Conservation (phyloP, 2,797 vertebrate genomes). For the Hybognathus amarus region DNA sequence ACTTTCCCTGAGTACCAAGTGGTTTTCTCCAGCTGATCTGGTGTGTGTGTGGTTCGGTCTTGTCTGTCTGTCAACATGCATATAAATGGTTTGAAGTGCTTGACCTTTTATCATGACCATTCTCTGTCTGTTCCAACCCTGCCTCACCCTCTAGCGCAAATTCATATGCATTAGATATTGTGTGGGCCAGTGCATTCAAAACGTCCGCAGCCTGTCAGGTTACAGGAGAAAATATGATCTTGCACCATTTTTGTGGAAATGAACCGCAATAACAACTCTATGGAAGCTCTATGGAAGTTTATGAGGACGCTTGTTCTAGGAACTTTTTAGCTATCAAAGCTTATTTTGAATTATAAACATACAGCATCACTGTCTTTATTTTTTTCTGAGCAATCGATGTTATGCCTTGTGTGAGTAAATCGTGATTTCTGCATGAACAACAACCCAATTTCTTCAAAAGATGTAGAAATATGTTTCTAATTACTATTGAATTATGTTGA, state of each 20-base stretch:
- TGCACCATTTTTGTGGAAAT: constrained; percentile 15
- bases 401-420: background rate
- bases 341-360: background rate
- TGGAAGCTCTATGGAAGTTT: background rate
- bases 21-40: constrained; percentile 7
- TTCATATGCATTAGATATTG: constrained; percentile 58
- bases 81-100: constrained; percentile 46
- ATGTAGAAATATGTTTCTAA: background rate
- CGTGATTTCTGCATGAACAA: background rate
- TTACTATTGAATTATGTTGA: background rate
- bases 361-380: background rate
- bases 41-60: background rate
- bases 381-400: background rate
- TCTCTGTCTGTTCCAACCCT: constrained; percentile 51
- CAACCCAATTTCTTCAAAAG: background rate
- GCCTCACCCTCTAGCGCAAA: constrained; percentile 44
- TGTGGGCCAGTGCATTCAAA: constrained; percentile 54
- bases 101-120: constrained; percentile 51
- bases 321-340: background rate
- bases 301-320: background rate
- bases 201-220: constrained; percentile 41
- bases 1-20: background rate
- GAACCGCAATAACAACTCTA: background rate
- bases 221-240: constrained; percentile 37
- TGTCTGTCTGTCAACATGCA: constrained; percentile 48